These are phyloP conservation scores for Ammodytes dubius DNA, from an alignment of 2,113 vertebrate species.

Conservation along the genomic window DNA sequence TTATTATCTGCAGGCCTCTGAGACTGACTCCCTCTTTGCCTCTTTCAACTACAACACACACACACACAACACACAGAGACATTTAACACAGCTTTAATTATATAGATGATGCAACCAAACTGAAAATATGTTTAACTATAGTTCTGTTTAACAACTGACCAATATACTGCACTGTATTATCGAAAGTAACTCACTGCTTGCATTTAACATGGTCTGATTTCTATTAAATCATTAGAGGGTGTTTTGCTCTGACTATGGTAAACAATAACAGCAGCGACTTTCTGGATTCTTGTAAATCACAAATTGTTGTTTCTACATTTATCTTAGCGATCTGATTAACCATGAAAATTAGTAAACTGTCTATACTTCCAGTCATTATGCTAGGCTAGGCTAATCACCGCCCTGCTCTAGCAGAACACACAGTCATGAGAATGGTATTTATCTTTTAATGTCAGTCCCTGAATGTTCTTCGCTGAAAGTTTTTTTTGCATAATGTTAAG, in stretches of 20 bases:
- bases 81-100: conserved; percentile 38
- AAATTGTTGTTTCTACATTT: too few relatives aligned
- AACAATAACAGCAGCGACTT: too few relatives aligned
- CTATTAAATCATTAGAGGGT: too few relatives aligned
- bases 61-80: neutral
- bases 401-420: neutral
- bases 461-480: too few relatives aligned
- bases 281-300: too few relatives aligned
- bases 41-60: conserved; percentile 2
- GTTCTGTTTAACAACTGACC: neutral
- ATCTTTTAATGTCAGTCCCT: neutral
- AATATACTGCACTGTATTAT: neutral
- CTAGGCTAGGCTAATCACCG: neutral
- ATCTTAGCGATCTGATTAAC: too few relatives aligned
- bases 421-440: neutral
- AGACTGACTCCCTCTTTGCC: conserved; percentile 38
- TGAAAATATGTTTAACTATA: conserved; percentile 25
- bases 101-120: conserved; percentile 31
- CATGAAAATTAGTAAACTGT: too few relatives aligned
- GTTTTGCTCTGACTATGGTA: too few relatives aligned
- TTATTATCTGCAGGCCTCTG: conserved; percentile 71
- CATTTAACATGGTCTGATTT: neutral
- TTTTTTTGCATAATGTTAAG: neutral
- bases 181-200: neutral
- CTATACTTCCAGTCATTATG: neutral